Conservation (phyloP, 2,888 invertebrate genomes). For the Altica lythri region DNA sequence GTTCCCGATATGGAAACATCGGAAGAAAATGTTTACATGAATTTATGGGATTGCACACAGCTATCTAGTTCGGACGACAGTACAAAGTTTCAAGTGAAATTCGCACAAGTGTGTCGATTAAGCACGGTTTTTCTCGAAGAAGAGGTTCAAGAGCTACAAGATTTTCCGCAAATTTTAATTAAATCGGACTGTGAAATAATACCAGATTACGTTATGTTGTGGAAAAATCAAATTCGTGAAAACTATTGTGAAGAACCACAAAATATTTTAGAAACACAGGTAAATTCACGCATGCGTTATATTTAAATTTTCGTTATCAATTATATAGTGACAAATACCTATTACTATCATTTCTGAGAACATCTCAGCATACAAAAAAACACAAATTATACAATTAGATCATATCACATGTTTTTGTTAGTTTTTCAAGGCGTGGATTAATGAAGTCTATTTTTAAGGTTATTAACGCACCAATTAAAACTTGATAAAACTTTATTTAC, state of each 20-base stretch:
- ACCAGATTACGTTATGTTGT: slow-evolving; percentile 61
- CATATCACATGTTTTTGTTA: no score
- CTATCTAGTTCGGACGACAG: no score
- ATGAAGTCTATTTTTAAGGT: no score
- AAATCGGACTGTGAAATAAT: slow-evolving; percentile 59
- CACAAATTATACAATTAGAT: no score
- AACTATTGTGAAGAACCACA: slow-evolving; percentile 63
- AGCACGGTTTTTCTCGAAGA: slow-evolving; percentile 46
- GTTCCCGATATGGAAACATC: slow-evolving; percentile 31
- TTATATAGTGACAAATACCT: no score
- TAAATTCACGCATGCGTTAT: no score
- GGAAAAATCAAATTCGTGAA: slow-evolving; percentile 61
- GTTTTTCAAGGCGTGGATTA: no score
- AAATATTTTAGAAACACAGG: slow-evolving; percentile 55
- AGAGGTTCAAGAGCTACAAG: slow-evolving; percentile 40
- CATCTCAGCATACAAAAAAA: no score
- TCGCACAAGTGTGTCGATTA: slow-evolving; percentile 45
- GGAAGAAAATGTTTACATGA: slow-evolving; percentile 39
- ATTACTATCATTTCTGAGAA: no score
- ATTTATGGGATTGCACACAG: slow-evolving; percentile 43
- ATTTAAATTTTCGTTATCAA: no score
- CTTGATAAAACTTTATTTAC: no score
- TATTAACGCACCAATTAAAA: no score
- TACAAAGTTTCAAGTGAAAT: slow-evolving; percentile 38
- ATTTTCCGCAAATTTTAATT: slow-evolving; percentile 47